Evolutionary conservation across 2,113 vertebrate genomes (phyloP).

Genomic region (Xenus cinereus): DNA sequence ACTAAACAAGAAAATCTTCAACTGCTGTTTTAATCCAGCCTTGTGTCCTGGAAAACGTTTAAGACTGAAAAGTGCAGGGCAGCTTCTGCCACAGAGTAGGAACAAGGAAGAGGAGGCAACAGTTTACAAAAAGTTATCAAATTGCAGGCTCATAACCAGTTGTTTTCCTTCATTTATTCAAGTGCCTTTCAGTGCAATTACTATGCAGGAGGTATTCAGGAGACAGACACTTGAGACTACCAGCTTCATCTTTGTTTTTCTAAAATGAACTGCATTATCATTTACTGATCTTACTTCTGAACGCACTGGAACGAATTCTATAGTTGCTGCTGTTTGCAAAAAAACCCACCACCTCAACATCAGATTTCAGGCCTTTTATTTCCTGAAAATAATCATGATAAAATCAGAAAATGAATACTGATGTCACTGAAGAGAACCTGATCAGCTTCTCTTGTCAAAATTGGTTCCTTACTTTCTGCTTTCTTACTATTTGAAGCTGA

Average conservation of each 20-base stretch:
- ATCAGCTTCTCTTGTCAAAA: not conserved
- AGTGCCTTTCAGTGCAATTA: not conserved
- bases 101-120: not conserved
- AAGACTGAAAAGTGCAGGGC: not conserved
- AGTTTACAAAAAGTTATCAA: not conserved
- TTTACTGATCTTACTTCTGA: not conserved
- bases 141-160: not conserved
- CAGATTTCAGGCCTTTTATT: not conserved
- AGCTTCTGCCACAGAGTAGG: not conserved
- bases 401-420: not conserved
- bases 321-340: not conserved
- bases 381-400: not conserved
- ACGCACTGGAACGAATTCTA: not conserved
- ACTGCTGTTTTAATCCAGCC: not conserved
- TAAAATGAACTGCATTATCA: not conserved
- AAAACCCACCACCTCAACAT: not conserved
- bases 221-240: not conserved
- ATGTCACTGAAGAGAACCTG: not conserved
- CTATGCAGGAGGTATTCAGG: not conserved
- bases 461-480: not conserved
- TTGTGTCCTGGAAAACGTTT: not conserved
- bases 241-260: not conserved
- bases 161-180: not conserved
- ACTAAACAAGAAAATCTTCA: not conserved
- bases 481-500: not conserved